Base-by-base conservation (phyloP, 2,888 invertebrate genomes). In the Scaptomyza reducta region DNA sequence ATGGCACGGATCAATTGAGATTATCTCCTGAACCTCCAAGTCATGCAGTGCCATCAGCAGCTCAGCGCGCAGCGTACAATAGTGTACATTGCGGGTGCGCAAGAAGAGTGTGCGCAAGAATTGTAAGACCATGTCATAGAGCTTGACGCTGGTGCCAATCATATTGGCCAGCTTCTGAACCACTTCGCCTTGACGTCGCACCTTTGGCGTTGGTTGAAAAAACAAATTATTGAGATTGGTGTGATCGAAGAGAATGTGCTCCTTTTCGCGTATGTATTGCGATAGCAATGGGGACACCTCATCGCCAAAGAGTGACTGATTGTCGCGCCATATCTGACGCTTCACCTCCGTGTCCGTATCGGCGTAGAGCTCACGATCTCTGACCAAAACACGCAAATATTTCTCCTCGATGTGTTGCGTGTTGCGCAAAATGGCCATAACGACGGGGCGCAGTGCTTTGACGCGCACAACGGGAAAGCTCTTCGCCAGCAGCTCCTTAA, bases 271-370 rank as follows among this genome's bases (percentile, higher is more conserved):
- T 42, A 97, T 98, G 84, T 99, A 99, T 90, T 97, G 96, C 80
- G 97, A 97, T 31, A 99, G 93, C 38, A 99, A 92, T 0, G 99
- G 99, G 0, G 98, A 98, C 0, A 99, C 98, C 93, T 99, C 99
- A 91, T 99, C 98, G 14, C 98, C 98, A 92, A 99, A 99, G 35
- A 99, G 92, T 2, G 97, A 96, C 90, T 99, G 98, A 91, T 99
- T 98, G 87, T 98, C 98, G 88, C 98, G 96, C 99, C 99, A 99
- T 83, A 99, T 99, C 91, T 99, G 99, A 41, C 98, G 93, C 90
- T 98, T 99, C 0, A 99, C 98, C 93, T 98, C 98, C 0, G 98
- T 98, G 74, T 98, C 97, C 13, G 98, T 98, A 79, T 97, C 98
- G 78, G 96, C 95, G 90, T 99, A 99, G 5, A 99, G 92, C 90